Base-by-base conservation (phyloP, 2,888 invertebrate species). In the Onchidella celtica region DNA sequence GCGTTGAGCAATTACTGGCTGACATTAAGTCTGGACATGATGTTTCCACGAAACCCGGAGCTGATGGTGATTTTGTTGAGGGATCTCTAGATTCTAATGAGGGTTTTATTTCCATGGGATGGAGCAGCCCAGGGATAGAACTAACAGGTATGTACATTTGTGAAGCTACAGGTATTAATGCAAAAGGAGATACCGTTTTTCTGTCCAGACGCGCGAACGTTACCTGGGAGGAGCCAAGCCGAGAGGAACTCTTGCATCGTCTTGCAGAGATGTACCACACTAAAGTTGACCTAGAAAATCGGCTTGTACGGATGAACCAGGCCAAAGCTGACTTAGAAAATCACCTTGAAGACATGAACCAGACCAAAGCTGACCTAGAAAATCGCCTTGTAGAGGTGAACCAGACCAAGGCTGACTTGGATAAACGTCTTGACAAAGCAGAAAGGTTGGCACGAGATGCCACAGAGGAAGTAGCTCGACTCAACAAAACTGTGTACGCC, bases 61-160 rank as follows among this genome's bases (percentile, higher is more conserved):
- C 69, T n/a, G 24, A 32, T 6, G 68, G 34, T 4, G 69, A 68
- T 55, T 40, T 24, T 0, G n/a, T 69, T 1, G 36, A 68, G 4
- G 77, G 77, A 0, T 14, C 36, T 27, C 40, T 77, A n/a, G 69
- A 38, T 0, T 3, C 29, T 1, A 4, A 24, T 36, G 2, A 1
- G n/a, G 36, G 38, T 2, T 68, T 29, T 40, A 57, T 77, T 3
- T 29, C 24, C 6, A 21, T 69, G 21, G 27, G 29, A 1, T 77
- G 77, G 77, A 55, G 36, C 0, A 59, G 57, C 38, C 68, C 68
- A 0, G 21, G 32, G 9, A 4, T 14, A 21, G 57, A 40, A n/a
- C 32, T 34, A 3, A 34, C 77, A 17, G 77, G 77, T 2, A 59
- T 57, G 29, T 77, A 66, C 32, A 68, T 59, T 14, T 77, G 77